Conservation (phyloP, 2,888 invertebrate genomes). For the Luffia ferchaultella region DNA sequence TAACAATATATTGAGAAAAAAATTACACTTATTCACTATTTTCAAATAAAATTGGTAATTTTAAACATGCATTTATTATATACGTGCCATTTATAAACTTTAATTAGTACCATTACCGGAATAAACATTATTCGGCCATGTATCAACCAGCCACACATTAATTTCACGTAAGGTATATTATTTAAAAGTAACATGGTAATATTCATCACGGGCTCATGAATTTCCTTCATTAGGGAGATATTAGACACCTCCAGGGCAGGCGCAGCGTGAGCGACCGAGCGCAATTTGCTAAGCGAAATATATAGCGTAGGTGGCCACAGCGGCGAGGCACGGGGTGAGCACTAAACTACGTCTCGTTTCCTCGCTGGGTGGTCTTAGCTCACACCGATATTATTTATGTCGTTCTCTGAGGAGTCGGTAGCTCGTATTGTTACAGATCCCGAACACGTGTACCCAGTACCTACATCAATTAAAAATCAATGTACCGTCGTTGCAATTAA, state of each 20-base stretch:
- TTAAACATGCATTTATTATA: too few species aligned
- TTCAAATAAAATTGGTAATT: too few species aligned
- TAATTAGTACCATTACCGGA: too few species aligned
- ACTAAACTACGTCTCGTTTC: slow-evolving; percentile 51
- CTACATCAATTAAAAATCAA: not conserved
- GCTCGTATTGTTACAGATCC: slow-evolving; percentile 10
- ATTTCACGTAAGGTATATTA: not conserved
- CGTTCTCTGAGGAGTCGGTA: slow-evolving; percentile 22
- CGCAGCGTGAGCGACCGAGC: slow-evolving; percentile 4
- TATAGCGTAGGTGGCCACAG: slow-evolving; percentile 58
- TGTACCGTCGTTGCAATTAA: slow-evolving; percentile 3
- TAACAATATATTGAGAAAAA: too few species aligned
- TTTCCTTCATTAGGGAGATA: slow-evolving; percentile 58
- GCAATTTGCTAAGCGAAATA: slow-evolving; percentile 63
- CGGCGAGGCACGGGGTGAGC: slow-evolving; percentile 39
- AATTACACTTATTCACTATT: too few species aligned
- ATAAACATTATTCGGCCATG: too few species aligned
- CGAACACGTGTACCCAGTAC: not conserved
- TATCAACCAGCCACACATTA: slow-evolving; percentile 1
- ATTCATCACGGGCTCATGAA: slow-evolving; percentile 1
- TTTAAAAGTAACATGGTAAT: not conserved
- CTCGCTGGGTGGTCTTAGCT: slow-evolving; percentile 63
- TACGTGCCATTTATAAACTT: too few species aligned
- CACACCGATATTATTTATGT: slow-evolving; percentile 59
- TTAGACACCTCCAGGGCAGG: slow-evolving; percentile 47